Conservation (phyloP, 2,797 vertebrate species). For the Cuculus canorus region DNA sequence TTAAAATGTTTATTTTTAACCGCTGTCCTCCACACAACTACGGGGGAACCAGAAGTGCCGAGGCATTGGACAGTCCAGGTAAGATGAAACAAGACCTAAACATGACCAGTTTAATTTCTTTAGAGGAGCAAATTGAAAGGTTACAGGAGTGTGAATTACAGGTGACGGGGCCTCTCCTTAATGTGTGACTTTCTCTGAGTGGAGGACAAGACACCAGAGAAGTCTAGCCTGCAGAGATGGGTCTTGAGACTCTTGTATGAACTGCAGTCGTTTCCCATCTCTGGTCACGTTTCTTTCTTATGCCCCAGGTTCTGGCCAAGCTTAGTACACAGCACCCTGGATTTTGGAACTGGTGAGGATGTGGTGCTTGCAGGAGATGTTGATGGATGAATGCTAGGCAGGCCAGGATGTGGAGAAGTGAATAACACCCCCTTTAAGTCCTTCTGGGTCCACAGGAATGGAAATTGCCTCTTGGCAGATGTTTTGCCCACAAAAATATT, state of each 20-base stretch:
- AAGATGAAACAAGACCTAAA: neutral
- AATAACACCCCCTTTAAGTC: neutral
- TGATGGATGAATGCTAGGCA: neutral
- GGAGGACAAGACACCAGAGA: neutral
- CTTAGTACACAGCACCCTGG: neutral
- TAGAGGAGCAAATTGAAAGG: neutral
- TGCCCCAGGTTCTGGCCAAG: too few species aligned
- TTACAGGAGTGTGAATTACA: neutral
- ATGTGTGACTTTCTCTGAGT: neutral
- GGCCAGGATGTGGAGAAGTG: neutral
- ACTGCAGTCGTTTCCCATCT: neutral
- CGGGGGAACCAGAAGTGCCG: neutral
- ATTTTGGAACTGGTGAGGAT: neutral
- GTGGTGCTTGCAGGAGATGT: neutral
- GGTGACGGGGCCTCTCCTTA: neutral
- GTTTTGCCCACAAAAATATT: neutral
- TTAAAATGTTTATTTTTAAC: neutral
- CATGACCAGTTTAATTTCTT: neutral
- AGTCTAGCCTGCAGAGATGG: neutral
- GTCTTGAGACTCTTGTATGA: accelerated
- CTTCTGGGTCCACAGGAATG: neutral
- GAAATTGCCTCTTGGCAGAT: neutral
- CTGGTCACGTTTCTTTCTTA: accelerated
- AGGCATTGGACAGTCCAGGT: neutral
- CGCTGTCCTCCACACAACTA: neutral